phyloP scores from a whole-genome alignment of 2,797 vertebrate genomes.

The Tamandua tetradactyla region DNA sequence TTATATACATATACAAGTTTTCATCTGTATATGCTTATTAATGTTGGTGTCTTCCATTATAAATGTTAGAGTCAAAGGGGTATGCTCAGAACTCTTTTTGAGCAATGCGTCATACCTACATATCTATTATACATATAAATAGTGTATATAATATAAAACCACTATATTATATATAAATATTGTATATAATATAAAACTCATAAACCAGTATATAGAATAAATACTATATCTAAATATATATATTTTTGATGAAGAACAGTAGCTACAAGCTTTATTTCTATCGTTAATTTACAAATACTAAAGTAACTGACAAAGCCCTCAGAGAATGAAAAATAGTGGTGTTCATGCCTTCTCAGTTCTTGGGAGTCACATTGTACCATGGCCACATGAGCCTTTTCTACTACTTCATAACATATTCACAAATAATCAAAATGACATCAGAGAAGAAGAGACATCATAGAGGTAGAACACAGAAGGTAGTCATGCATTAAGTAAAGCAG shows the following conservation, averaged over 20 bases:
- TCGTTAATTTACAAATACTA: background rate
- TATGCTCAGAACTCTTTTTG: background rate
- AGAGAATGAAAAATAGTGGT: background rate
- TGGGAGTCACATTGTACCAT: background rate
- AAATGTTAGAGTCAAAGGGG: background rate
- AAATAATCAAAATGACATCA: background rate
- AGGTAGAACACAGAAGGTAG: background rate
- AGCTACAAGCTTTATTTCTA: slow-evolving; percentile 11
- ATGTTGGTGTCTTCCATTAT: background rate
- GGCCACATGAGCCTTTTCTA: background rate
- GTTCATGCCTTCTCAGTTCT: background rate
- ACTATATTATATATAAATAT: background rate
- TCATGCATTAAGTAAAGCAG: background rate
- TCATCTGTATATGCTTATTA: background rate
- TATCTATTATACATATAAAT: background rate
- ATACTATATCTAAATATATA: background rate
- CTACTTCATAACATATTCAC: background rate
- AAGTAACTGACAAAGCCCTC: background rate
- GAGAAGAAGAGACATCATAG: background rate
- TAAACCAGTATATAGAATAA: too few species aligned
- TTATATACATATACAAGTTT: background rate
- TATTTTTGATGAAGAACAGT: background rate
- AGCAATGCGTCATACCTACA: background rate
- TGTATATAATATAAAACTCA: too few species aligned
- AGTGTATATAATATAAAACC: too few species aligned